Conservation (phyloP, 2,113 vertebrate genomes). For the Chamaetylas fuelleborni region DNA sequence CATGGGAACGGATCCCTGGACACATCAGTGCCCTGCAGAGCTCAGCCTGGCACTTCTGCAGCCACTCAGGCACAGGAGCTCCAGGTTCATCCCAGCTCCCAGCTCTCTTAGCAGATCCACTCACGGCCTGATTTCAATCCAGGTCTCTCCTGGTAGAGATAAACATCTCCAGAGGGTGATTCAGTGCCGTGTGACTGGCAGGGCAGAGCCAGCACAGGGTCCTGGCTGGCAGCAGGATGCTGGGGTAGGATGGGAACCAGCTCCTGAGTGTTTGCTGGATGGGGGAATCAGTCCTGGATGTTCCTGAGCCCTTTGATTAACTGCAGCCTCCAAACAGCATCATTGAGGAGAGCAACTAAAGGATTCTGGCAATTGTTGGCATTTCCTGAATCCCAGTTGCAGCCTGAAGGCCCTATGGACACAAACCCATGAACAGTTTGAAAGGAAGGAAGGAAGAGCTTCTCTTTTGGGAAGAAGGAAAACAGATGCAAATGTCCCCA, state of each 20-base stretch:
- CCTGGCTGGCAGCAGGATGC: not conserved
- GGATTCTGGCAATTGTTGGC: not conserved
- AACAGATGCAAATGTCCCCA: not conserved
- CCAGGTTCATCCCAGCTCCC: not conserved
- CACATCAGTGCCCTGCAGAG: not conserved
- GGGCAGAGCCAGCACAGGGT: not conserved
- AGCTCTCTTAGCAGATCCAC: not conserved
- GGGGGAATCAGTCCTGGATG: not conserved
- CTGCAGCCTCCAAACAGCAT: not conserved
- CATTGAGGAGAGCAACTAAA: not conserved
- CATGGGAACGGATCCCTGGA: not conserved
- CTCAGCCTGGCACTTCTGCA: not conserved
- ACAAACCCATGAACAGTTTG: not conserved
- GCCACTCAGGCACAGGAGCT: accelerated
- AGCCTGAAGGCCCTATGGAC: not conserved
- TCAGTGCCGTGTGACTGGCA: not conserved
- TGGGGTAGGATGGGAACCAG: not conserved
- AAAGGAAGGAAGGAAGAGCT: not conserved
- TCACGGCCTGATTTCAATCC: not conserved
- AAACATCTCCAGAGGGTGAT: not conserved
- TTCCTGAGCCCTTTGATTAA: not conserved
- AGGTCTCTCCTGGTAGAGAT: not conserved
- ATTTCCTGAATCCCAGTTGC: not conserved
- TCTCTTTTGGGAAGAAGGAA: not conserved
- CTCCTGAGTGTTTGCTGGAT: not conserved